A percentile compares a stretch with the other conserved stretches of the same genome.
These are phyloP conservation scores for Spongilla lacustris DNA, from an alignment of 37 sponge, comb jelly and placozoan genomes.

Conservation along the genomic window DNA sequence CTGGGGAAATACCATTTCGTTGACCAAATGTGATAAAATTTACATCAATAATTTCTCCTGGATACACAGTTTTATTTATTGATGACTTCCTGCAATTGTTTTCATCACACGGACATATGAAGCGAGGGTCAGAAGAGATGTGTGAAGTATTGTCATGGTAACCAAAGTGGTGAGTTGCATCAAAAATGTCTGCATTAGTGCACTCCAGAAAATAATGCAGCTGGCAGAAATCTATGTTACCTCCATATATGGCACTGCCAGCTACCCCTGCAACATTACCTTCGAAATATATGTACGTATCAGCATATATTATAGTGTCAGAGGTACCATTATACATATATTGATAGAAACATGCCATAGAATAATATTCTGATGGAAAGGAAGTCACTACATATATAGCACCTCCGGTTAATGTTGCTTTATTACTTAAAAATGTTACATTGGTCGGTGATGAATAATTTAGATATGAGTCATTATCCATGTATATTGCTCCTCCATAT, in stretches of 20 bases:
- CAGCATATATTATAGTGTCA: not conserved
- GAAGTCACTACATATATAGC: not conserved
- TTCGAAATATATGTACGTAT: not conserved
- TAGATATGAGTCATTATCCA: not conserved
- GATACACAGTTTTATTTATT: not conserved
- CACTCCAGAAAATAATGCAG: not conserved
- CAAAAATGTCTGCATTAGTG: not conserved
- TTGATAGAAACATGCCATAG: not conserved
- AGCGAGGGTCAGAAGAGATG: not conserved
- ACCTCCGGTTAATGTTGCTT: not conserved
- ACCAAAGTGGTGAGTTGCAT: not conserved
- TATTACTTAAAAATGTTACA: not conserved
- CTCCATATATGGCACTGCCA: not conserved
- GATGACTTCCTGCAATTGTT: not conserved
- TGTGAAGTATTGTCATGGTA: not conserved
- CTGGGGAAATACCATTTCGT: too few relatives aligned
- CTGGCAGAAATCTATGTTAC: not conserved
- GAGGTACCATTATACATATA: not conserved
- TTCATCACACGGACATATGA: not conserved
- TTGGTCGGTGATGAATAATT: not conserved
- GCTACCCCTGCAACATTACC: not conserved
- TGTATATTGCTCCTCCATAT: not conserved
- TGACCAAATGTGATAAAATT: not conserved
- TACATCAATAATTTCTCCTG: not conserved
- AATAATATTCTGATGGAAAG: not conserved